A percentile compares a stretch with the other conserved stretches of the same genome.
Evolutionary conservation across 1,140 invertebrate species (phyloP).

Genomic region (Dendrolimus punctatus): DNA sequence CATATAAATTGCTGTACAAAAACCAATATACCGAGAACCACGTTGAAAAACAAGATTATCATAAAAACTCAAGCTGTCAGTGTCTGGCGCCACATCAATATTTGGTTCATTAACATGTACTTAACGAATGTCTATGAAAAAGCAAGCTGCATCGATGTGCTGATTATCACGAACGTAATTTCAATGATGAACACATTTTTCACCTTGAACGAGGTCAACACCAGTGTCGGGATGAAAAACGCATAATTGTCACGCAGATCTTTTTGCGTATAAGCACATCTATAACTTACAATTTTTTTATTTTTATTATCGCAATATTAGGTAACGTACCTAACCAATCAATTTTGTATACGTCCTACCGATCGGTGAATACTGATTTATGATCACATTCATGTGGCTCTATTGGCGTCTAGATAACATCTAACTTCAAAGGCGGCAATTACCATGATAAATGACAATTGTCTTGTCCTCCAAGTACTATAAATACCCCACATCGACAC

Average conservation of each 20-base stretch:
- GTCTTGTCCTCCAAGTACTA: conserved; percentile 60
- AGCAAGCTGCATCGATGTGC: conserved; percentile 27
- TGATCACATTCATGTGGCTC: conserved; percentile 26
- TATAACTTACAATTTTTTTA: conserved; percentile 5
- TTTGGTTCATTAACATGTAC: conserved; percentile 24
- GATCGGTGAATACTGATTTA: conserved; percentile 29
- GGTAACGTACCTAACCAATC: neutral
- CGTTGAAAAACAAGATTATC: conserved; percentile 3
- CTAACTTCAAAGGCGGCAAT: conserved; percentile 56
- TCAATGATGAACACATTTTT: conserved; percentile 32
- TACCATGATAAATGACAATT: conserved; percentile 66
- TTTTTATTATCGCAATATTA: conserved; percentile 9
- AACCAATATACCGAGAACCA: neutral
- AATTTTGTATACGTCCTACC: conserved; percentile 3
- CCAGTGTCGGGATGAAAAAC: conserved; percentile 23
- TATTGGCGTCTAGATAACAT: conserved; percentile 53
- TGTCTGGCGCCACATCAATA: conserved; percentile 26
- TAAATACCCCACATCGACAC: conserved; percentile 50
- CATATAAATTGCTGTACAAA: neutral
- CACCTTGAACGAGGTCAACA: conserved; percentile 50
- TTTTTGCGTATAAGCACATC: conserved; percentile 1
- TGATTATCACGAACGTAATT: conserved; percentile 23
- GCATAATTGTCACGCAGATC: conserved; percentile 5
- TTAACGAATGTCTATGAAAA: conserved; percentile 16
- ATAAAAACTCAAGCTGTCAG: conserved; percentile 1